Evolutionary conservation across 2,797 vertebrate genomes (phyloP), one percentile per base, ranked within the genome.

Genomic region (Sebastes goodei): DNA sequence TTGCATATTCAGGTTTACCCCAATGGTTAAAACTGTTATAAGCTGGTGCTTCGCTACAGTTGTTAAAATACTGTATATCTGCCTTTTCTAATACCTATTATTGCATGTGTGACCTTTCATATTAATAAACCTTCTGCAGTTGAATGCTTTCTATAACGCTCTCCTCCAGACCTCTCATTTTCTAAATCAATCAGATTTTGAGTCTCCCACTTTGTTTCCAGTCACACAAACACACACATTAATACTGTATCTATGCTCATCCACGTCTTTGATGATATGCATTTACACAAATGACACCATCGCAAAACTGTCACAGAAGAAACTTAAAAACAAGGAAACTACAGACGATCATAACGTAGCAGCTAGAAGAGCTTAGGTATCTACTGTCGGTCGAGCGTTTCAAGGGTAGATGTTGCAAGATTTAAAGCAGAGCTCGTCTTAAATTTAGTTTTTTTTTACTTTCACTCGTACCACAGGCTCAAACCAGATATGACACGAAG

Each of bases 1-100:
- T 93, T 93, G 87, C 83, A 92, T 93, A 92, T 85, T 78, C 49
- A 76, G 81, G 60, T 73, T 73, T 60, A 27, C 23, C 38, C 42
- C 10, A 76, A 86, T 52, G 33, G 57, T 85, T 80, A 79, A 71
- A 88, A 89, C 30, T n/a, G 29, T 67, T 76, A 56, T 38, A 52
- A 87, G 86, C 20, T 76, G 52, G 67, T 63, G 30, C 68, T 85
- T 76, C 42, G 2, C 67, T 78, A 76, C 66, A 63, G 15, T 30
- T 72, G 49, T 78, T 86, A 86, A 84, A 90, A 90, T 68, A 71
- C 27, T 32, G 11, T 76, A 57, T 42, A 49, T 70, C 33, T 65
- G 46, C 15, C 15, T 61, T 71, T 69, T 81, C 1, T 76, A 68
- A 82, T 29, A 23, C 14, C 84, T 23, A 73, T 80, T 78, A 83